A percentile compares a stretch with the other conserved stretches of the same genome.
Conservation (phyloP, 2,797 vertebrate species). For the Hyperoplus immaculatus region DNA sequence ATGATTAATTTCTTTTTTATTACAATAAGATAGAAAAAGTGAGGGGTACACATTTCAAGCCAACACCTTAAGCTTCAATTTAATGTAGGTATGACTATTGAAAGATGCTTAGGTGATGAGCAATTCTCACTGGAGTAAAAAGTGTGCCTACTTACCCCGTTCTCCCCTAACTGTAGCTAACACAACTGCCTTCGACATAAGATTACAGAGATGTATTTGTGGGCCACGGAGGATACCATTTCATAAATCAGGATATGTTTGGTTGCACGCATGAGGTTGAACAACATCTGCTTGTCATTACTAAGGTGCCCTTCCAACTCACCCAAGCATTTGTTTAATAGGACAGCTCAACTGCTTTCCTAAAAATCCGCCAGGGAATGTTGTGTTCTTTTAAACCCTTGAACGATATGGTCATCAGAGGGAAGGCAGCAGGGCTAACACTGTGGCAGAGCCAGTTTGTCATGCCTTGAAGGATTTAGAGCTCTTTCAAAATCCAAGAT, state of each 20-base stretch:
- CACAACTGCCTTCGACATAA: neutral
- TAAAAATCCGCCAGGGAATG: neutral
- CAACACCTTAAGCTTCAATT: no score
- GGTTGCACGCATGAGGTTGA: neutral
- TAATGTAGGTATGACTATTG: no score
- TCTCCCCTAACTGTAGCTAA: no score
- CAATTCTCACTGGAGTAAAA: no score
- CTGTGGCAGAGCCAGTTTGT: neutral
- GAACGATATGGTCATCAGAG: neutral
- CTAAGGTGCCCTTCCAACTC: neutral
- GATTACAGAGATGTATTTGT: neutral
- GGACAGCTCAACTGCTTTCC: neutral
- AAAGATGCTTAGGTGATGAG: no score
- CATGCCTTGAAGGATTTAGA: constrained; percentile 19
- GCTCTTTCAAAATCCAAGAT: constrained; percentile 16
- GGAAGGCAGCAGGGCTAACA: neutral
- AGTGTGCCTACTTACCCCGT: no score
- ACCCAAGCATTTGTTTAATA: neutral
- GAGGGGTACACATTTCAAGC: no score
- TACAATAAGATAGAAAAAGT: no score
- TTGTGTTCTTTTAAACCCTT: neutral
- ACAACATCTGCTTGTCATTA: neutral
- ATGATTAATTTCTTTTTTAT: no score
- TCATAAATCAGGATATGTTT: neutral
- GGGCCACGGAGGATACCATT: no score